Conservation (phyloP, 53 echinoderm and acorn worm species). For the Luidia sarsii region DNA sequence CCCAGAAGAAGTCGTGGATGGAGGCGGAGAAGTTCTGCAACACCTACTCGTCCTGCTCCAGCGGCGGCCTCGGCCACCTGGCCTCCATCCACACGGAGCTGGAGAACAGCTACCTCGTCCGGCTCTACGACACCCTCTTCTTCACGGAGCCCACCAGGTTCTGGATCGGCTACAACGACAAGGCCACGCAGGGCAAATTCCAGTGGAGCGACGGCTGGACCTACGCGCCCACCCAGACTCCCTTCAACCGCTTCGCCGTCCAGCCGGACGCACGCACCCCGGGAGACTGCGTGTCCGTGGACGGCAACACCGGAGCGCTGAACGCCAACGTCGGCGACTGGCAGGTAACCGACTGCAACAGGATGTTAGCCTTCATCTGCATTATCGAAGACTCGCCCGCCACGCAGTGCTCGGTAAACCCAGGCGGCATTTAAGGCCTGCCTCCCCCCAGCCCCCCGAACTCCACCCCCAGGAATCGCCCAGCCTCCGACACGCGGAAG, state of each 20-base stretch:
- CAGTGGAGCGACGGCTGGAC: conserved; percentile 48
- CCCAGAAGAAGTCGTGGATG: conserved; percentile 36
- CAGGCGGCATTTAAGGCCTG: too few species aligned
- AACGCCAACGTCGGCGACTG: background rate
- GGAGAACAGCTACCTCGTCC: conserved; percentile 39
- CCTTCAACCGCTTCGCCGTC: background rate
- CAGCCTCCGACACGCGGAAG: too few species aligned
- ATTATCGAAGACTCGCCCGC: conserved; percentile 13
- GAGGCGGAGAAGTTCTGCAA: conserved; percentile 60
- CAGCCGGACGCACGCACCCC: background rate
- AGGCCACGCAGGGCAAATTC: background rate
- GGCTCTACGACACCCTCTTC: conserved; percentile 18
- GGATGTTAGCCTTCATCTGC: background rate
- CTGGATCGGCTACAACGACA: conserved; percentile 42
- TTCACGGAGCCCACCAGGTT: background rate
- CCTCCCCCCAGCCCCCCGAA: too few species aligned
- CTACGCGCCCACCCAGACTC: background rate
- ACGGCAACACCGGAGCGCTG: background rate
- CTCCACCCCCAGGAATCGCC: too few species aligned
- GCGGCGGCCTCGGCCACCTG: conserved; percentile 60
- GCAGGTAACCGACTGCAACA: background rate
- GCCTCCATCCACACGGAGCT: conserved; percentile 31
- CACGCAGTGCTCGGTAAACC: background rate
- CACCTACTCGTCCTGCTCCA: conserved; percentile 52
- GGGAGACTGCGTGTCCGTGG: conserved; percentile 5